Conservation (phyloP, 2,888 invertebrate species). For the Limnephilus auricula region DNA sequence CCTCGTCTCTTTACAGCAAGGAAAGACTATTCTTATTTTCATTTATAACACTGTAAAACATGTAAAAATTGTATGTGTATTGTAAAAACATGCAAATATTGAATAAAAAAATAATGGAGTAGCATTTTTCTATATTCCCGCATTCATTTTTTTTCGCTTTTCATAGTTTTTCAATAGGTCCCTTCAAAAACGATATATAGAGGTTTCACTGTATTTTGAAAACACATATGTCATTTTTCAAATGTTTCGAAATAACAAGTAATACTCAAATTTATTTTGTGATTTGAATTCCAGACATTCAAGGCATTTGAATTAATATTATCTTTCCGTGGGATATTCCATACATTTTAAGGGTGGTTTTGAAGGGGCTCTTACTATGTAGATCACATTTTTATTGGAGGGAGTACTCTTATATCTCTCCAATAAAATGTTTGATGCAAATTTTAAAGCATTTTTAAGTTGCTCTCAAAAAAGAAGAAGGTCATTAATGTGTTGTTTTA, state of each 20-base stretch:
- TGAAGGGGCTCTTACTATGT: constrained; percentile 10
- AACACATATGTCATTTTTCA: not conserved
- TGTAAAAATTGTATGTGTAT: too few species aligned
- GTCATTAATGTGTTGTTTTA: not conserved
- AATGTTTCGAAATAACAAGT: not conserved
- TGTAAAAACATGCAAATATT: too few species aligned
- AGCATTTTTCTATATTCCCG: too few species aligned
- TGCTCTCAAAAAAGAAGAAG: not conserved
- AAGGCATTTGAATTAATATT: not conserved
- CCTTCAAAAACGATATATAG: too few species aligned
- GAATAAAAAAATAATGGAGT: too few species aligned
- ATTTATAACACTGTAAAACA: too few species aligned
- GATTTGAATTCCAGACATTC: not conserved
- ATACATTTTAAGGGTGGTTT: not conserved
- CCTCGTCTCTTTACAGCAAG: too few species aligned
- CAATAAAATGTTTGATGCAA: constrained; percentile 14
- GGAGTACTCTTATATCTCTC: not conserved
- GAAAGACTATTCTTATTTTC: too few species aligned
- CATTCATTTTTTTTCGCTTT: too few species aligned
- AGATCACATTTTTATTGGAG: constrained; percentile 24
- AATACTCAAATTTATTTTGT: not conserved
- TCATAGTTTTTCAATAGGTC: too few species aligned
- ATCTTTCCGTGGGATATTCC: not conserved
- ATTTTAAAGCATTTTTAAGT: constrained; percentile 19
- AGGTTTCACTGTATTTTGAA: not conserved